These are phyloP conservation scores for Psettodes erumei DNA, from an alignment of 2,113 vertebrate species.

Conservation along the genomic window DNA sequence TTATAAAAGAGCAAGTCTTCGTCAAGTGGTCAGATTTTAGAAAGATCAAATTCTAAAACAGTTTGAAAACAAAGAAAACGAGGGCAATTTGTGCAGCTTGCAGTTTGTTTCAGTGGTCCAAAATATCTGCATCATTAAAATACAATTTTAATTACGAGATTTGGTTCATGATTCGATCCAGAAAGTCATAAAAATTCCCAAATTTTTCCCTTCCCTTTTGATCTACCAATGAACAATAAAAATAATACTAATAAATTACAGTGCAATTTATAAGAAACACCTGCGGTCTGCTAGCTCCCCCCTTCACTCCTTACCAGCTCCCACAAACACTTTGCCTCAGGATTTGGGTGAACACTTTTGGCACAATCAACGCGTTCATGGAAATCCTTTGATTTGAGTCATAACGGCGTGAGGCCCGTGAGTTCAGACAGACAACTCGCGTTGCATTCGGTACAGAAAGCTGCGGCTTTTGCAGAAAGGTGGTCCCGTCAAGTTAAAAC, in stretches of 20 bases:
- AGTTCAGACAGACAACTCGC: constrained; percentile 22
- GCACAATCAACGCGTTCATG: constrained; percentile 65
- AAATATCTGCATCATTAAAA: constrained; percentile 47
- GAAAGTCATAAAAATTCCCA: constrained; percentile 50
- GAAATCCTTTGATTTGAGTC: constrained; percentile 39
- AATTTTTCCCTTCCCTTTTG: constrained; percentile 33
- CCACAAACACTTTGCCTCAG: constrained; percentile 48
- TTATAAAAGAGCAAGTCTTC: constrained; percentile 72
- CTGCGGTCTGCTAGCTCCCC: constrained; percentile 32
- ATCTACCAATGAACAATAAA: constrained; percentile 62
- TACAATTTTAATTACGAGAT: constrained; percentile 25
- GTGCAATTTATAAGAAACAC: constrained; percentile 75
- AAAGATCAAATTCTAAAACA: constrained; percentile 40
- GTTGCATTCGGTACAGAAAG: too few species aligned
- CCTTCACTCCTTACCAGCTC: constrained; percentile 22
- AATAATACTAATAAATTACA: constrained; percentile 80
- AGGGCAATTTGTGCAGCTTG: constrained; percentile 40
- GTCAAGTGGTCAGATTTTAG: constrained; percentile 57
- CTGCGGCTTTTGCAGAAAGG: background rate
- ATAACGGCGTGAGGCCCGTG: background rate
- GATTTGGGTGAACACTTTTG: constrained; percentile 66
- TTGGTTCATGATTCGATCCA: constrained; percentile 40
- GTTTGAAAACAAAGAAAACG: constrained; percentile 8
- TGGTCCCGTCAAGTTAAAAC: too few species aligned
- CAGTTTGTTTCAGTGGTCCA: constrained; percentile 49